These are phyloP conservation scores for Prunella fulvescens DNA, from an alignment of 2,113 vertebrate genomes.

Conservation along the genomic window DNA sequence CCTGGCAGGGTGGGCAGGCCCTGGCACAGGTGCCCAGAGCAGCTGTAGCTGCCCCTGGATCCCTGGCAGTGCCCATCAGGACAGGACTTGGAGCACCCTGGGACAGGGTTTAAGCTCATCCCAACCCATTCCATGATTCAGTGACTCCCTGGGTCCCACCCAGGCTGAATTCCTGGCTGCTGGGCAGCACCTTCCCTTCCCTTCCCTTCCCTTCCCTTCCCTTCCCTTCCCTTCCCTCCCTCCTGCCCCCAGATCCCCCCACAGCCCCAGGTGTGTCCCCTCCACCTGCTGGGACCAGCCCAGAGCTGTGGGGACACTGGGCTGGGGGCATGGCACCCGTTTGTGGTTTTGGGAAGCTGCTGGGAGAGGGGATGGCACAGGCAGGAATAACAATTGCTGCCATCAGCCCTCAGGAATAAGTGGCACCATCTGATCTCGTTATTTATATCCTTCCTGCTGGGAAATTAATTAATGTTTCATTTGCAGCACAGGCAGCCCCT, in stretches of 20 bases:
- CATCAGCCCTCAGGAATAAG: background rate
- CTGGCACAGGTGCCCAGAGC: background rate
- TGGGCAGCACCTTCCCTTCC: background rate
- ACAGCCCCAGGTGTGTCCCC: background rate
- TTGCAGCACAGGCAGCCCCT: background rate
- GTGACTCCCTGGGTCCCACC: accelerated
- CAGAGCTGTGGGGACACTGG: accelerated
- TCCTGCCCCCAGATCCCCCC: background rate
- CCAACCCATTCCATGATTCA: background rate
- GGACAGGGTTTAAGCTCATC: background rate
- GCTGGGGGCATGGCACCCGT: background rate
- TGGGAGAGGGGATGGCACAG: background rate
- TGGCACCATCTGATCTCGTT: constrained; percentile 5
- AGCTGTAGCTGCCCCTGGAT: background rate
- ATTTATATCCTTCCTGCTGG: constrained; percentile 71
- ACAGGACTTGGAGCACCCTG: background rate
- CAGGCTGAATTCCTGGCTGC: accelerated
- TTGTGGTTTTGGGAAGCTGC: constrained; percentile 25
- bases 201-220: accelerated
- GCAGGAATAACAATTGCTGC: background rate
- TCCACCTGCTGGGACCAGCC: background rate
- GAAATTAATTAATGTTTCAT: constrained; percentile 65
- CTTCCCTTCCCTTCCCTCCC: accelerated
- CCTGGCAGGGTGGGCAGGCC: accelerated
- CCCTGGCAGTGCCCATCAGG: background rate